Evolutionary conservation across 2,888 invertebrate species (phyloP).

Genomic region (Oxyteleia sp.): DNA sequence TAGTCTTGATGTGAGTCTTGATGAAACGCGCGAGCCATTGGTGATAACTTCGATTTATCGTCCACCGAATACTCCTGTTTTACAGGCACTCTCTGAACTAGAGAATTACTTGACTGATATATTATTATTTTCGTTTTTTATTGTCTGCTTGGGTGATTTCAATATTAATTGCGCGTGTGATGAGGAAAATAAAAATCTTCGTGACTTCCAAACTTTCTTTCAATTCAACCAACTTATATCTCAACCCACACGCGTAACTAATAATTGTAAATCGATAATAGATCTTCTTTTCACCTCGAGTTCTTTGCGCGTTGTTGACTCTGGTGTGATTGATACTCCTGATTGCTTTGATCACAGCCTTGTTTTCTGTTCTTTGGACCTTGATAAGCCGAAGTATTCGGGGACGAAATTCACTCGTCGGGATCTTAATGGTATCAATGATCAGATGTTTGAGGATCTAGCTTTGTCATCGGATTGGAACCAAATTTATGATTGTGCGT

Average conservation of each 20-base stretch:
- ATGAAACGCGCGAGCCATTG: no score
- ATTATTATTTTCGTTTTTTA: not conserved
- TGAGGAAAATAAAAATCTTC: no score
- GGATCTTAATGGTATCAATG: not conserved
- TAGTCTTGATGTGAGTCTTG: no score
- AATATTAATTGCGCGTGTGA: constrained; percentile 4
- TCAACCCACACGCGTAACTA: constrained; percentile 5
- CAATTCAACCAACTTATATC: no score
- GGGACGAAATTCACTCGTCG: not conserved
- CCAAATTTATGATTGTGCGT: not conserved
- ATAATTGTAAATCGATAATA: not conserved
- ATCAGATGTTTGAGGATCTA: not conserved
- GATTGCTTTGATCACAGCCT: constrained; percentile 11
- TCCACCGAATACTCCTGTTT: not conserved
- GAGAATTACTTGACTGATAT: not conserved
- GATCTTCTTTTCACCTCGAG: constrained; percentile 4
- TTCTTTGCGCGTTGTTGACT: not conserved
- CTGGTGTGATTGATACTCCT: not conserved
- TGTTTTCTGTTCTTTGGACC: not conserved
- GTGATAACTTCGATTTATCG: not conserved
- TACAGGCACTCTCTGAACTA: not conserved
- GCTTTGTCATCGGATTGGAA: not conserved
- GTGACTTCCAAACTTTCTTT: no score
- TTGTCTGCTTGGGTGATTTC: constrained; percentile 11
- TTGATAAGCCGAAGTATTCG: not conserved